Evolutionary conservation across 2,797 vertebrate genomes (phyloP).

Genomic region (Parotocinclus haroldoi): DNA sequence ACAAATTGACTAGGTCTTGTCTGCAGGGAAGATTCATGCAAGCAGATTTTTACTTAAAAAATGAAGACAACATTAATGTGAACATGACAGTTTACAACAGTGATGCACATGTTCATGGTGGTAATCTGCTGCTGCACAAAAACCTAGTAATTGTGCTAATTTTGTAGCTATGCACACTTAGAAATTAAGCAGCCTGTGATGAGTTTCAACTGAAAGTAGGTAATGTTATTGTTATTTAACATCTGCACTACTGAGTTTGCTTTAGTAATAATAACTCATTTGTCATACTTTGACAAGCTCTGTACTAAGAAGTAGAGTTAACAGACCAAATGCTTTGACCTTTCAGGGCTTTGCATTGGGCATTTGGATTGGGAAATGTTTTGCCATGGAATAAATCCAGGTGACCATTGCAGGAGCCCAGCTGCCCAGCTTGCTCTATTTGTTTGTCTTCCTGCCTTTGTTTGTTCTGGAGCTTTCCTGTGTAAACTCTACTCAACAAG

Average conservation of each 20-base stretch:
- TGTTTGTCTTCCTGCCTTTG: slow-evolving; percentile 69
- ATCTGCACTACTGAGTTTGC: slow-evolving; percentile 57
- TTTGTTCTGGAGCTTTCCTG: slow-evolving; percentile 62
- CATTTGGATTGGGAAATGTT: slow-evolving; percentile 44
- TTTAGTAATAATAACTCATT: slow-evolving; percentile 60
- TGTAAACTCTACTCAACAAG: slow-evolving; percentile 55
- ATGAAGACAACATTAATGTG: background rate
- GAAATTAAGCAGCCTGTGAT: slow-evolving; percentile 7
- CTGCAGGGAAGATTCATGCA: background rate
- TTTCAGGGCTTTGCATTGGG: slow-evolving; percentile 41
- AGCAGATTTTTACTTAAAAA: slow-evolving; percentile 8
- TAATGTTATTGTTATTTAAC: slow-evolving; percentile 44
- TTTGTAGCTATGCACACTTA: slow-evolving; percentile 20
- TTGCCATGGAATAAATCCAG: slow-evolving; percentile 53
- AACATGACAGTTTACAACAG: background rate
- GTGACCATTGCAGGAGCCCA: slow-evolving; percentile 56
- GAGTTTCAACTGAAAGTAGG: slow-evolving; percentile 25
- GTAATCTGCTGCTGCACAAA: slow-evolving; percentile 4
- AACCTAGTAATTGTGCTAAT: slow-evolving; percentile 18
- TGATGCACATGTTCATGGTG: background rate
- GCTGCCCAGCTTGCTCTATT: slow-evolving; percentile 55
- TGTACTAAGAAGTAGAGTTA: slow-evolving; percentile 53
- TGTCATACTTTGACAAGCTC: slow-evolving; percentile 52
- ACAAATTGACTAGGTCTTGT: no score
- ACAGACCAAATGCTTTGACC: slow-evolving; percentile 46